Evolutionary conservation across 2,888 invertebrate species (phyloP).

Genomic region (Dryobotodes eremita): DNA sequence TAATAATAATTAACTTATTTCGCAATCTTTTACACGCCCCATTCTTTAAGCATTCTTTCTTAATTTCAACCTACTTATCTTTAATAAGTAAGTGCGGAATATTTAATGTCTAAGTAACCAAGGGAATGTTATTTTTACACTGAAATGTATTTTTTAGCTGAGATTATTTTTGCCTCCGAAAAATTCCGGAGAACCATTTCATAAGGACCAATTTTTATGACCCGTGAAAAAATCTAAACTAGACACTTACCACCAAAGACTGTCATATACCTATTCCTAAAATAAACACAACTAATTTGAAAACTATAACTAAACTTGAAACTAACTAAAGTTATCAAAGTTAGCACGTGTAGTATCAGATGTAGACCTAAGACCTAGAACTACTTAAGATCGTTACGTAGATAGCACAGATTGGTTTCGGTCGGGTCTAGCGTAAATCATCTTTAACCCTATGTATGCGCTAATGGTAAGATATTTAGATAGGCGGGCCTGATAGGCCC

Average conservation of each 20-base stretch:
- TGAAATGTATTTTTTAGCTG: not conserved
- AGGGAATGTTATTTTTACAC: constrained; percentile 21
- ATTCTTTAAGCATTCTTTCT: constrained; percentile 37
- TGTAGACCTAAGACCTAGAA: constrained; percentile 43
- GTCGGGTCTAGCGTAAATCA: constrained; percentile 41
- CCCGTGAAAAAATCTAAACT: not conserved
- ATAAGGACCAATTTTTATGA: not conserved
- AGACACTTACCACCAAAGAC: not conserved
- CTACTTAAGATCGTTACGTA: constrained; percentile 47
- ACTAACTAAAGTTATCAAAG: constrained; percentile 45
- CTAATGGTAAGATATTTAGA: constrained; percentile 38
- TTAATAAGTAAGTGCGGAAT: constrained; percentile 42
- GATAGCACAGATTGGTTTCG: constrained; percentile 53
- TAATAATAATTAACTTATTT: constrained; percentile 54
- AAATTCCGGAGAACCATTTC: not conserved
- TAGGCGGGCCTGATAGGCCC: constrained; percentile 8
- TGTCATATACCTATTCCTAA: not conserved
- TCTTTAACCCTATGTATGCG: constrained; percentile 20
- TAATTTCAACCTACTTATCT: constrained; percentile 44
- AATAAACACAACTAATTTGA: constrained; percentile 30
- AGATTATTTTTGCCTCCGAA: not conserved
- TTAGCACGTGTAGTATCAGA: constrained; percentile 46
- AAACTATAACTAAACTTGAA: constrained; percentile 25
- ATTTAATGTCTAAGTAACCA: constrained; percentile 28
- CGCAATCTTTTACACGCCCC: constrained; percentile 44